These are phyloP conservation scores for Ifrita kowaldi DNA, from an alignment of 2,113 vertebrate genomes.

Conservation along the genomic window DNA sequence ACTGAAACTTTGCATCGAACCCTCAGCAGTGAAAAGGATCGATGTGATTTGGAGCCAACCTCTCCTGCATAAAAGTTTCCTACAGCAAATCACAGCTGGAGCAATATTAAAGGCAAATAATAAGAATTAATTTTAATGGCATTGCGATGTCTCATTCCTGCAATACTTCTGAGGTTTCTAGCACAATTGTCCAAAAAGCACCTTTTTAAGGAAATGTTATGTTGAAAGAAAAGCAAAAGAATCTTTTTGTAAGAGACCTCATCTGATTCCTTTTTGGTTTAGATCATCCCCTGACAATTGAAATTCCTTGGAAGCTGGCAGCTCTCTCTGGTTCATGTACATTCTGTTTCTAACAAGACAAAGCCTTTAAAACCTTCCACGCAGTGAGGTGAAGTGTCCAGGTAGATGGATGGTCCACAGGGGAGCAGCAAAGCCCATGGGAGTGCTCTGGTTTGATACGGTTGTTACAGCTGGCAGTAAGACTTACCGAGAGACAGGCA, in stretches of 20 bases:
- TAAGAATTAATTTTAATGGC: neutral
- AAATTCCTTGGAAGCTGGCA: neutral
- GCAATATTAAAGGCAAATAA: neutral
- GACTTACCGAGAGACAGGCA: neutral
- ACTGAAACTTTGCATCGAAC: neutral
- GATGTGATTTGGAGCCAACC: rapidly evolving
- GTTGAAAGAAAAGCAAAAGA: neutral
- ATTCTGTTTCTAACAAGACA: neutral
- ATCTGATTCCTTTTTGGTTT: neutral
- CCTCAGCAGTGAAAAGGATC: neutral
- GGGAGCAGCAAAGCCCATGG: neutral
- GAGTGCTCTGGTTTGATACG: neutral
- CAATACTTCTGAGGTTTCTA: neutral
- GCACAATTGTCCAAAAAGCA: neutral
- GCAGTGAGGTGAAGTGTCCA: neutral
- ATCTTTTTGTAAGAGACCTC: neutral
- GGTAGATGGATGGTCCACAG: rapidly evolving
- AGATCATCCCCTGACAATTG: neutral
- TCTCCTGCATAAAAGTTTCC: neutral
- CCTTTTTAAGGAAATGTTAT: neutral
- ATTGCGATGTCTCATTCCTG: neutral
- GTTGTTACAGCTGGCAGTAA: neutral
- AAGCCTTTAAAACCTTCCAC: neutral
- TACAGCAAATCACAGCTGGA: neutral
- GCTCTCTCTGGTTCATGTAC: neutral